Percentiles rank a stretch among this genome's conserved stretches.
Evolutionary conservation across 2,797 vertebrate species (phyloP).

Genomic region (Centropyge bicolor): DNA sequence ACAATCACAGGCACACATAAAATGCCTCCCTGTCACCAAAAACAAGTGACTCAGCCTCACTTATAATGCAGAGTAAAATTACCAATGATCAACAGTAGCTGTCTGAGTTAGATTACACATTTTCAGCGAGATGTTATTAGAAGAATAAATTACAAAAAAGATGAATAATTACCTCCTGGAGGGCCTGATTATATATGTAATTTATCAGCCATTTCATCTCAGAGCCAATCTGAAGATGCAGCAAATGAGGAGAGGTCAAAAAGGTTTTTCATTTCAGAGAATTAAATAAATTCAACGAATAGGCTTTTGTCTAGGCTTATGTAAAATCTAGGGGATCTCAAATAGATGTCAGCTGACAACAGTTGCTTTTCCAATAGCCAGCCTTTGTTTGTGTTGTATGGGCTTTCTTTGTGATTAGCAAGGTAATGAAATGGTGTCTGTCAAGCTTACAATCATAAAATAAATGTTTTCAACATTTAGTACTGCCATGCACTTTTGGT

Average conservation of each 20-base stretch:
- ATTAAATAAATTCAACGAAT: not conserved
- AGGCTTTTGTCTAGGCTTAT: not conserved
- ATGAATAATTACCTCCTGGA: not conserved
- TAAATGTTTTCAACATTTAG: not conserved
- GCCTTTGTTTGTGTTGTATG: not conserved
- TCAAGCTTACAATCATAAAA: not conserved
- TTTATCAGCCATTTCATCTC: constrained; percentile 9
- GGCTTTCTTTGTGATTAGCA: not conserved
- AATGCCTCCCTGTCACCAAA: not conserved
- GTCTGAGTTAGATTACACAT: not conserved
- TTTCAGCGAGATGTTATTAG: constrained; percentile 13
- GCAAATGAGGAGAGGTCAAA: not conserved
- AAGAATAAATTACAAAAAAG: not conserved
- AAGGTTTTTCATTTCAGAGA: not conserved
- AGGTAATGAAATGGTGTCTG: not conserved
- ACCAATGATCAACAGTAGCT: not conserved
- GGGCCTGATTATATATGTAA: not conserved
- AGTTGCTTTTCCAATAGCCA: not conserved
- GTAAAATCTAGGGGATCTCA: not conserved
- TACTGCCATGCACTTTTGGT: not conserved
- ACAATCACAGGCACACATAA: not conserved
- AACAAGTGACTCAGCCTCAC: constrained; percentile 20
- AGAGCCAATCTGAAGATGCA: not conserved
- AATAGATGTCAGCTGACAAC: not conserved
- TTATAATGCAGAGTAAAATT: constrained; percentile 2